Base-by-base conservation (phyloP, 2,797 vertebrate genomes). In the Uromys caudimaculatus region DNA sequence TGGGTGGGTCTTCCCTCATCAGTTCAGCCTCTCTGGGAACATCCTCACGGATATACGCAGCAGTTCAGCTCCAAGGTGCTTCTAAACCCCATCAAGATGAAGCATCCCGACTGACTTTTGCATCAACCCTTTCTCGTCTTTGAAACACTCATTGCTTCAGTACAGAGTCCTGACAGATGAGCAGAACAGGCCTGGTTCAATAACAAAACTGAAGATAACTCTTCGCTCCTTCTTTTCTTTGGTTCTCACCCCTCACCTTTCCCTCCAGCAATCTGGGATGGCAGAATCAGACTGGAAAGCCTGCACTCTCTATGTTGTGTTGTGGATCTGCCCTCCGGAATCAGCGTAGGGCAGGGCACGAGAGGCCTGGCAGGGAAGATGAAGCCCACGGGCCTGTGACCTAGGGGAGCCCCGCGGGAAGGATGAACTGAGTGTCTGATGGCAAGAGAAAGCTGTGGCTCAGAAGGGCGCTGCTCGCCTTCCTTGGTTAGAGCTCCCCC, bases 291-390 rank as follows among this genome's bases (percentile, higher is more conserved):
- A 62, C 38, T 17, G 50, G 27, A 77, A 62, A 62, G 47, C 13
- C 0, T 2, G 9, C 81, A 1, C 19, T 78, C 50, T 17, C 54
- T 81, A 58, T 35, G 3, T 6, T 3, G 0, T 44, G n/a, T 3
- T 54, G n/a, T 77, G 54, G 50, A 44, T 52, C 38, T 19, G 56
- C 35, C 12, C 44, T 64, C 52, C 35, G 67, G 92, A 47, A 58
- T 41, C 35, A 9, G 2, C 9, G 24, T n/a, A 67, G 27, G 50
- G 21, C 38, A 44, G 73, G 38, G 12, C 14, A 7, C 54, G 54
- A 35, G 32, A 77, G n/a, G 29, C n/a, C 12, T 10, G 11, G 16
- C 19, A 5, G 29, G 35, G 29, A 75, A 64, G 23, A 69, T 21
- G 21, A 21, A 27, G 41, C 73, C 50, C 56, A 67, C 13, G 6